Conservation (phyloP, 1,140 invertebrate species). For the Drosophila pseudoananassae region DNA sequence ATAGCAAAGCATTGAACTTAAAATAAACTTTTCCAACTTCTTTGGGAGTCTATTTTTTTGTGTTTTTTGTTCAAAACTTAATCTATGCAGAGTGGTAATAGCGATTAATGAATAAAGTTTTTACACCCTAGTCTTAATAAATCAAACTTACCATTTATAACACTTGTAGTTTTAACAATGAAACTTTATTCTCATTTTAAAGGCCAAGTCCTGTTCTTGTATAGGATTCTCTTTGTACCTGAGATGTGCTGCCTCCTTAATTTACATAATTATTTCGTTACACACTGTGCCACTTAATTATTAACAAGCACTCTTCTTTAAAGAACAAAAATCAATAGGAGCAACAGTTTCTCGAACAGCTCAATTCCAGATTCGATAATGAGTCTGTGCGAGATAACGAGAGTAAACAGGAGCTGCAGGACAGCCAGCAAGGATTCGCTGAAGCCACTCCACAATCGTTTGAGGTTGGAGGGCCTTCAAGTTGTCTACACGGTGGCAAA, state of each 20-base stretch:
- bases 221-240: neutral
- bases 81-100: neutral
- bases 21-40: neutral
- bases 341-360: conserved; percentile 22
- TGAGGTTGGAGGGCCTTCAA: conserved; percentile 9
- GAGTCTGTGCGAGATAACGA: conserved; percentile 5
- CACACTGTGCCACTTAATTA: neutral
- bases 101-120: conserved; percentile 1
- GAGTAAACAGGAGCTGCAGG: neutral
- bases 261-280: neutral
- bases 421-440: neutral
- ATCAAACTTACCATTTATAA: neutral
- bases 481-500: neutral
- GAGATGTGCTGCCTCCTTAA: neutral
- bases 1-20: neutral
- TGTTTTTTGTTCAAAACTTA: neutral
- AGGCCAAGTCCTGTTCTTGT: neutral
- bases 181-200: too few relatives aligned
- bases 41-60: neutral
- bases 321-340: neutral
- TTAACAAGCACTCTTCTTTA: conserved; percentile 1
- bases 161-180: neutral
- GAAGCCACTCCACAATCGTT: conserved; percentile 22
- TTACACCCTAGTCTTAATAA: neutral
- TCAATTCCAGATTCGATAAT: conserved; percentile 18